phyloP scores from a whole-genome alignment of 2,797 vertebrate species.

The Ptychobarbus kaznakovi region DNA sequence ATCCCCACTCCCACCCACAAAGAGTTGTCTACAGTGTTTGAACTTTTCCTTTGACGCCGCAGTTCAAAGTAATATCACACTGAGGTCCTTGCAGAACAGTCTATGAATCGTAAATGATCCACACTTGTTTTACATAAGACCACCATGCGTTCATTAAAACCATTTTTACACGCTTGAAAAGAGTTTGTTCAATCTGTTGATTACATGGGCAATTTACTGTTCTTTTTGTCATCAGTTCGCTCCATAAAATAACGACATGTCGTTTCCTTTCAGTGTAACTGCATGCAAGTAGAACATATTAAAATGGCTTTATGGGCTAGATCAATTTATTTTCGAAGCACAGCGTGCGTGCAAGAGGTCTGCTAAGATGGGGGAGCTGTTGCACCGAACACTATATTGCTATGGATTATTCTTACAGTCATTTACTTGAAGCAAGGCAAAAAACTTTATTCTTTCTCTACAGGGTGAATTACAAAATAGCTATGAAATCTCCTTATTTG shows the following conservation, averaged over 20 bases:
- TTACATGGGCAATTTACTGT: not conserved
- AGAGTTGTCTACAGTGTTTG: not conserved
- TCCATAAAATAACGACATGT: not conserved
- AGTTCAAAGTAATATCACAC: conserved; percentile 2
- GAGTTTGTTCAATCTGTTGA: conserved; percentile 13
- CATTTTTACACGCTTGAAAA: not conserved
- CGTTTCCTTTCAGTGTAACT: not conserved
- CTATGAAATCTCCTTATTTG: conserved; percentile 26
- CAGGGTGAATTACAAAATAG: conserved; percentile 34
- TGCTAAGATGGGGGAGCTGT: conserved; percentile 56
- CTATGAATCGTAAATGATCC: not conserved
- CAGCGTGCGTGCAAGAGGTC: conserved; percentile 37
- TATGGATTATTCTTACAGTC: conserved; percentile 41
- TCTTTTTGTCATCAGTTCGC: not conserved
- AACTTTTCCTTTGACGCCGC: conserved; percentile 1
- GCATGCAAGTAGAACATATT: conserved; percentile 25
- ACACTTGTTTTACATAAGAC: not conserved
- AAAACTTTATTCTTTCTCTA: conserved; percentile 11
- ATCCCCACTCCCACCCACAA: not conserved
- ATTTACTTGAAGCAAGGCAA: conserved; percentile 22
- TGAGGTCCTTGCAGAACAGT: not conserved
- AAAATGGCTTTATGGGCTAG: conserved; percentile 22
- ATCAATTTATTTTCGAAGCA: conserved; percentile 29
- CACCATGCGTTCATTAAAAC: not conserved
- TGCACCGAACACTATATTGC: conserved; percentile 52